phyloP scores from a whole-genome alignment of 2,797 vertebrate species.

The Melanotaenia trifasciata region DNA sequence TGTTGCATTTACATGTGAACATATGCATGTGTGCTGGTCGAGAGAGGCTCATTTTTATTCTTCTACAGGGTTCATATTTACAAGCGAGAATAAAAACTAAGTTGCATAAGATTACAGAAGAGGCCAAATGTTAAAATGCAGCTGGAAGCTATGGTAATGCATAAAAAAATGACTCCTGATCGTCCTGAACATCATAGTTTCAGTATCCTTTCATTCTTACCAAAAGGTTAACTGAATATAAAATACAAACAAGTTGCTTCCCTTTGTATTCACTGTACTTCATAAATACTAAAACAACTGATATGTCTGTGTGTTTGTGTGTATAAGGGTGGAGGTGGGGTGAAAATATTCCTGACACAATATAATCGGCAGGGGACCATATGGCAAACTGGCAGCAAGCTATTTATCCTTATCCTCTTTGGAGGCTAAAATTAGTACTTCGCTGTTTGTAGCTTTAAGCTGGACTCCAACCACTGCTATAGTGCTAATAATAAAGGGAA shows the following conservation, averaged over 20 bases:
- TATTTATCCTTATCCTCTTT: slow-evolving; percentile 99
- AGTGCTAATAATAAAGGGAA: slow-evolving; percentile 82
- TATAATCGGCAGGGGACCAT: slow-evolving; percentile 93
- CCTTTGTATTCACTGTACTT: slow-evolving; percentile 47
- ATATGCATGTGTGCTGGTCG: slow-evolving; percentile 70
- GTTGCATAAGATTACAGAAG: slow-evolving; percentile 86
- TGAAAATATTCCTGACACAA: slow-evolving; percentile 90
- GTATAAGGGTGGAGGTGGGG: slow-evolving; percentile 27
- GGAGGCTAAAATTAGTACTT: slow-evolving; percentile 98
- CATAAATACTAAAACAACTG: slow-evolving; percentile 79
- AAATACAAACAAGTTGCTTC: slow-evolving; percentile 2
- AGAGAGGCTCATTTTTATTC: slow-evolving; percentile 84
- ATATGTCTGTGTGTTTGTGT: slow-evolving; percentile 41
- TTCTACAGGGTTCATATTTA: slow-evolving; percentile 87
- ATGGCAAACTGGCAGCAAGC: slow-evolving; percentile 94
- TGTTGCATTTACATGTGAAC: slow-evolving; percentile 77
- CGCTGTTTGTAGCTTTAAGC: slow-evolving; percentile 87
- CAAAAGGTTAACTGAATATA: slow-evolving; percentile 6
- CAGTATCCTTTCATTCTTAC: slow-evolving; percentile 24
- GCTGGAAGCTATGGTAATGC: slow-evolving; percentile 58
- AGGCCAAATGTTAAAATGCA: slow-evolving; percentile 79
- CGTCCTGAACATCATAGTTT: slow-evolving; percentile 40
- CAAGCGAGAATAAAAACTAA: slow-evolving; percentile 86
- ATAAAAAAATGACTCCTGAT: slow-evolving; percentile 33
- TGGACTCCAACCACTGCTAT: slow-evolving; percentile 85